phyloP scores from a whole-genome alignment of 2,113 vertebrate genomes.

The Gasterosteus aculeatus region DNA sequence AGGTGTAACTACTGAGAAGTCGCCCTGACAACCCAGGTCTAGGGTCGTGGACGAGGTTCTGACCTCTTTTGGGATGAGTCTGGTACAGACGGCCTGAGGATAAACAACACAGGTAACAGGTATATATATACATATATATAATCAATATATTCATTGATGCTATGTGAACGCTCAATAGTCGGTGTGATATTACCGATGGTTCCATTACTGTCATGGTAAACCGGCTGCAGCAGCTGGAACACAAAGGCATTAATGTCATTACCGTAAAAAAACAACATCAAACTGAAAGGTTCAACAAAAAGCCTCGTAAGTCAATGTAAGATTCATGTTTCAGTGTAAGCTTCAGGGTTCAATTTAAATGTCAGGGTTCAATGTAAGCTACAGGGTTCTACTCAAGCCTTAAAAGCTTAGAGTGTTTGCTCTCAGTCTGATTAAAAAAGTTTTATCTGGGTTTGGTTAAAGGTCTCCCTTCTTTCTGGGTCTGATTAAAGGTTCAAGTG shows the following conservation, averaged over 20 bases:
- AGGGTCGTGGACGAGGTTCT: slow-evolving; percentile 32
- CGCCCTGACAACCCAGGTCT: slow-evolving; percentile 66
- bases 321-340: not conserved
- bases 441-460: no score
- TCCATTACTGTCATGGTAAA: slow-evolving; percentile 82
- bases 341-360: not conserved
- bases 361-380: no score
- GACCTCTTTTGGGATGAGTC: slow-evolving; percentile 66
- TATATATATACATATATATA: not conserved
- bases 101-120: not conserved
- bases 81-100: slow-evolving; percentile 74
- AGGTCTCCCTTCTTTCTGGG: no score
- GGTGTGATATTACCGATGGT: slow-evolving; percentile 79
- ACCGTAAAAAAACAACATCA: not conserved
- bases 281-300: not conserved
- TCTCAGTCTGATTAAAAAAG: not conserved
- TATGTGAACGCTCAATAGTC: not conserved
- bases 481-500: not conserved
- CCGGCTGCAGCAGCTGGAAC: slow-evolving; percentile 83
- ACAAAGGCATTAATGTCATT: not conserved
- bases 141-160: not conserved
- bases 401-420: no score
- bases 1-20: slow-evolving; percentile 29
- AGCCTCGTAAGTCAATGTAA: not conserved
- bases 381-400: no score